Evolutionary conservation across 2,113 vertebrate species (phyloP).

Genomic region (Amblyopsis rosae): DNA sequence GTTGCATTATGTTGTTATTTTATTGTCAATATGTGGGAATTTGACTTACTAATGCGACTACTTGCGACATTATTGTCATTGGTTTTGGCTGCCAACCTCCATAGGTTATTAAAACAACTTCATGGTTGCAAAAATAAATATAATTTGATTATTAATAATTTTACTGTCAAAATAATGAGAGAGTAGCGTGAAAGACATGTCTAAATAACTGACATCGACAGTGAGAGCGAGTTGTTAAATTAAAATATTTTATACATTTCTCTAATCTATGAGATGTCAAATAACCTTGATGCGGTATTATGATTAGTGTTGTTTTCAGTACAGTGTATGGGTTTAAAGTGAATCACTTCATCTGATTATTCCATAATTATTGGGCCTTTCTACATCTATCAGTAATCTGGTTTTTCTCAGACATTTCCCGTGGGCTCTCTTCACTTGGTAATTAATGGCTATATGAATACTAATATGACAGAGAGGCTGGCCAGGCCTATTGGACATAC

Average conservation of each 20-base stretch:
- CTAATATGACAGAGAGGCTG: constrained; percentile 10
- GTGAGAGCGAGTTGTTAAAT: constrained; percentile 4
- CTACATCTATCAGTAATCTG: constrained; percentile 4
- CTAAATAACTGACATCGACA: constrained; percentile 11
- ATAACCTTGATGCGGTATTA: background rate
- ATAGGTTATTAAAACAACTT: no score
- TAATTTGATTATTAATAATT: no score
- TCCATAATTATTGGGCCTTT: constrained; percentile 15
- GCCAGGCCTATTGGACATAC: background rate
- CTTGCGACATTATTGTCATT: no score
- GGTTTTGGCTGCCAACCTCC: no score
- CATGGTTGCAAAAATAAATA: no score
- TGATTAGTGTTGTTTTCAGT: constrained; percentile 2
- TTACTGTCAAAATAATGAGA: no score
- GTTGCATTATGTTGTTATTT: no score
- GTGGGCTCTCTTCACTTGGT: constrained; percentile 5
- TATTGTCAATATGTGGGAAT: no score
- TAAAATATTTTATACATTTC: background rate
- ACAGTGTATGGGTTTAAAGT: constrained; percentile 10
- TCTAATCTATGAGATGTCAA: constrained; percentile 7
- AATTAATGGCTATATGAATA: constrained; percentile 41
- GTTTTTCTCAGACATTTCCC: constrained; percentile 3
- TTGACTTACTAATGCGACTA: no score
- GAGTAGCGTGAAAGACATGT: background rate
- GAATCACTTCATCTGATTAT: constrained; percentile 25